Percentiles rank a stretch among this genome's conserved stretches.
These are phyloP conservation scores for Centropus bengalensis DNA, from an alignment of 2,113 vertebrate genomes.

Conservation along the genomic window DNA sequence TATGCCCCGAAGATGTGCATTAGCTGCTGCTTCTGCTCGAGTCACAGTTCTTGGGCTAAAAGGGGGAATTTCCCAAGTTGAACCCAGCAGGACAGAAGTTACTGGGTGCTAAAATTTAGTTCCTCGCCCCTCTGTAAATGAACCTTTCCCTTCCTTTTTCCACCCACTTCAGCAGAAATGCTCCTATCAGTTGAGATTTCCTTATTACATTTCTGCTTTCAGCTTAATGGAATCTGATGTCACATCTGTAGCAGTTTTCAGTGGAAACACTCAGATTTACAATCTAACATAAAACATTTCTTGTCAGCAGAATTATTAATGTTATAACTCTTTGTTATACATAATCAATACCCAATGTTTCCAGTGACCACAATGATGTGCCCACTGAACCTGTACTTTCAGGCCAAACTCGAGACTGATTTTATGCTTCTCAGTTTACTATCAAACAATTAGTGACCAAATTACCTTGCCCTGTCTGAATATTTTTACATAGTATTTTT, in stretches of 20 bases:
- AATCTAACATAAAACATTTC: not conserved
- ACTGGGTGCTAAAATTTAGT: not conserved
- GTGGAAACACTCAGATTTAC: not conserved
- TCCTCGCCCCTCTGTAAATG: not conserved
- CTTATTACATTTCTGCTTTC: not conserved
- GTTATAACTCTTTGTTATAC: not conserved
- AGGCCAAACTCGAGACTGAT: not conserved
- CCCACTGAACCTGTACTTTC: not conserved
- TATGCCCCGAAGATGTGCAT: not conserved
- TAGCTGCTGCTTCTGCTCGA: not conserved
- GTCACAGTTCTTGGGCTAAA: not conserved
- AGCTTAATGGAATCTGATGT: conserved; percentile 42
- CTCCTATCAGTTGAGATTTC: not conserved
- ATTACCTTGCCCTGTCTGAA: not conserved
- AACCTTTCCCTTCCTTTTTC: not conserved
- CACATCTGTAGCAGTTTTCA: not conserved
- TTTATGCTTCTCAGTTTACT: not conserved
- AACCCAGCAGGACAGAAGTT: not conserved
- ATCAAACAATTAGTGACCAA: not conserved
- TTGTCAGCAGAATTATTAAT: conserved; percentile 39
- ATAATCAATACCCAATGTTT: conserved; percentile 20
- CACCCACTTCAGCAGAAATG: not conserved
- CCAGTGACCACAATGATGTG: not conserved
- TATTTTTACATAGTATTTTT: not conserved
- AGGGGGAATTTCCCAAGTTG: not conserved